Base-by-base conservation (phyloP, 1,140 invertebrate species). In the Bombus superbus region DNA sequence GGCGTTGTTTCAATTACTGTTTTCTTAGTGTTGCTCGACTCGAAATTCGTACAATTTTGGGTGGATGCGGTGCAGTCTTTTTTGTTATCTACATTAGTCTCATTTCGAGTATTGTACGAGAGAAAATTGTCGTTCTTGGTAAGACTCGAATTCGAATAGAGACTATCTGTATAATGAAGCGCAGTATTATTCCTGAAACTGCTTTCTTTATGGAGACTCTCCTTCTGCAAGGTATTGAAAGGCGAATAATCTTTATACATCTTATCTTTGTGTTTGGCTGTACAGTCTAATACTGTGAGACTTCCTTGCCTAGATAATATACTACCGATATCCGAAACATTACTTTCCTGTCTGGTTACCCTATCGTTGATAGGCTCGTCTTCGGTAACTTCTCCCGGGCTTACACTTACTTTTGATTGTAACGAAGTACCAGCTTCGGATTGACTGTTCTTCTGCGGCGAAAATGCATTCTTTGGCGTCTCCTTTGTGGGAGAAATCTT, bases 401-500 rank as follows among this genome's bases (percentile, higher is more conserved):
- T 86, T 79, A 73, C 35, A 53, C 62, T 53, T 42, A 79, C 18
- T 80, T 89, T 89, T 28, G 72, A 77, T 32, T 80, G 79, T 42
- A 81, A 64, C 59, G 85, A 76, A 47, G 47, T 80, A 81, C 66
- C 47, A 53, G 81, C 83, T 73, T 86, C 85, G 40, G 83, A 38
- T 25, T 77, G 38, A 32, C 32, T 40, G 25, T 81, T 35, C 79
- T 84, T 74, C 91, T 91, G 57, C 32, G 73, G 1, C 0, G 77
- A 87, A 83, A 94, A 95, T 4, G 94, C 94, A 69, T 82, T 93
- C 83, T 92, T 94, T 6, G 91, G 85, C 18, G 92, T 91, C 62
- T 95, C 95, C 47, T 95, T 95, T 18, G 94, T 95, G 1, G 95
- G 94, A 0, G 95, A 95, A 83, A 95, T 95, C 81, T 95, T 95